phyloP scores from a whole-genome alignment of 2,888 invertebrate genomes.

The Andrena minutula region DNA sequence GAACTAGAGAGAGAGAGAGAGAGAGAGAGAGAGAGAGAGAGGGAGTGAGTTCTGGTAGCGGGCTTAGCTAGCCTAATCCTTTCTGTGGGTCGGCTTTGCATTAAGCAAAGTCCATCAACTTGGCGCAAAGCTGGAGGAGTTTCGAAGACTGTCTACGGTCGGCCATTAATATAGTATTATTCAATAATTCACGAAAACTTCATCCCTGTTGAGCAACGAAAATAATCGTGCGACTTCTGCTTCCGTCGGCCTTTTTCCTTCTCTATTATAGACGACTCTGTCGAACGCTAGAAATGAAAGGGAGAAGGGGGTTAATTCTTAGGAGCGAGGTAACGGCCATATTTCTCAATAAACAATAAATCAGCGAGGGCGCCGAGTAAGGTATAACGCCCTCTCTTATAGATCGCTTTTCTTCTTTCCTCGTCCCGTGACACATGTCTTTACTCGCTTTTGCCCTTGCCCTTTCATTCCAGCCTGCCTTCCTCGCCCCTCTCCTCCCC shows the following conservation, averaged over 20 bases:
- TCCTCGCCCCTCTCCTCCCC: conserved; percentile 29
- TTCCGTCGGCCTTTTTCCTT: background rate
- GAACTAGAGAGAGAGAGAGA: background rate
- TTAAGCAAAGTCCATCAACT: conserved; percentile 73
- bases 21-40: conserved; percentile 18
- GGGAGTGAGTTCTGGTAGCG: conserved; percentile 58
- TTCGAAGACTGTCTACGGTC: conserved; percentile 46
- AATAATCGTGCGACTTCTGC: background rate
- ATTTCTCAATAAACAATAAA: conserved; percentile 85
- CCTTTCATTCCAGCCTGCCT: conserved; percentile 39
- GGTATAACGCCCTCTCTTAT: conserved; percentile 74
- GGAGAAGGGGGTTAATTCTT: conserved; percentile 80
- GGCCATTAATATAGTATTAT: conserved; percentile 41
- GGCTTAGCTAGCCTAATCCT: conserved; percentile 81
- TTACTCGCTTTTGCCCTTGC: conserved; percentile 55
- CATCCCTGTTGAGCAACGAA: background rate
- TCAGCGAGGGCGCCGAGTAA: conserved; percentile 78
- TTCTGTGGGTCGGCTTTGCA: conserved; percentile 75
- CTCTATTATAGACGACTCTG: conserved; percentile 8
- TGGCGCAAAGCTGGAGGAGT: conserved; percentile 50
- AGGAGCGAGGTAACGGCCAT: conserved; percentile 78
- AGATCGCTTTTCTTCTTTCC: conserved; percentile 68
- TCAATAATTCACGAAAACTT: conserved; percentile 23
- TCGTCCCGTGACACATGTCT: conserved; percentile 65
- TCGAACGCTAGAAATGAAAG: conserved; percentile 57